Evolutionary conservation across 2,888 invertebrate genomes (phyloP), one percentile per base, ranked within the genome.

Genomic region (Nephrocerus scutellatus): DNA sequence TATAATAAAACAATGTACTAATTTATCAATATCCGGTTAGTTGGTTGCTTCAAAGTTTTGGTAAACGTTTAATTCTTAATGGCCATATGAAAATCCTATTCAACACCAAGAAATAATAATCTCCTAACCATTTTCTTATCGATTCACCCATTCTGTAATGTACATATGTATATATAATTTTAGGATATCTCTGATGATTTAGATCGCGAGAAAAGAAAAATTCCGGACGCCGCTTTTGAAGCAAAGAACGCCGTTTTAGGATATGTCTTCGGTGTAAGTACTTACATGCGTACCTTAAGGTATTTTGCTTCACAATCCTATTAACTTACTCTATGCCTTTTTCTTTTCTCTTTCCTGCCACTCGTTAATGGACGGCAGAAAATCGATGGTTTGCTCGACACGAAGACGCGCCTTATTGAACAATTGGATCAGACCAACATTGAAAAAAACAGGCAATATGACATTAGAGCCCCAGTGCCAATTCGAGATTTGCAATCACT

Each of bases 191-290:
- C 66, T 48, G 74, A 73, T 49, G 77, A 56, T 19, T 50, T 62
- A 41, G 68, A 68, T 48, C 73, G 79, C 49, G 84, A 84, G 63
- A 86, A 86, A 69, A 76, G 84, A 70, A 83, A 82, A 70, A 74
- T 84, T 54, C 83, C 82, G 57, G 73, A 76, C 36, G 69, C 73
- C 50, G 73, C 74, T 47, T 80, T 80, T 57, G 84, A 82, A 56
- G 77, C 82, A 56, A 82, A 84, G 67, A 85, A 84, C 67, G 85
- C 84, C 34, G 73, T 86, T 49, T 74, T 87, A 58, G 84, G 84
- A 64, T 82, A 85, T 67, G 82, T 86, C 23, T 87, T 87, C 64
- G 82, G 85, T 70, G 86, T 86, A 77, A 84, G 74, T 74, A 52
- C 23, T 21, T 10, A n/a, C n/a, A n/a, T n/a, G n/a, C n/a, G n/a